Evolutionary conservation across 92 coral and sea anemone genomes (phyloP).

Genomic region (Siderastrea siderea): DNA sequence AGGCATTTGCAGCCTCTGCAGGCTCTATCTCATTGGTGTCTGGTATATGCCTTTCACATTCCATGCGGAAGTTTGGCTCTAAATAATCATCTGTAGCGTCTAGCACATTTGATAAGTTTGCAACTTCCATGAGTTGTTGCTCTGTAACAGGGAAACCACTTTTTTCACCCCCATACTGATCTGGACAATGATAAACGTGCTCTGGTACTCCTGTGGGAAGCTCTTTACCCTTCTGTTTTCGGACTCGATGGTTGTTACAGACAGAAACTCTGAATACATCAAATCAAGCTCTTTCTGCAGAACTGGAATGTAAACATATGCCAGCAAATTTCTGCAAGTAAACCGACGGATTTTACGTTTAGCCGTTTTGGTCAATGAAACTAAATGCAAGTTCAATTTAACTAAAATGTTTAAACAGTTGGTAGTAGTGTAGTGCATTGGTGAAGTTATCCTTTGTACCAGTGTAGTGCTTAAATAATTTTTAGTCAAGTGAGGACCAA

Average conservation of each 20-base stretch:
- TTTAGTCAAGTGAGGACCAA: neutral
- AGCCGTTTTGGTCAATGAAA: too few relatives aligned
- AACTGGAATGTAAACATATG: conserved; percentile 45
- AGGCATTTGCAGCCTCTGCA: neutral
- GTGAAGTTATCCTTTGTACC: conserved; percentile 5
- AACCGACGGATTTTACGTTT: neutral
- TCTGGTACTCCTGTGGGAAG: conserved; percentile 78
- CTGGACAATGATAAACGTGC: conserved; percentile 39
- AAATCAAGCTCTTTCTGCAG: conserved; percentile 27
- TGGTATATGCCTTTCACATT: neutral
- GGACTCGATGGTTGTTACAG: conserved; percentile 47
- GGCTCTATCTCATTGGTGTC: conserved; percentile 66
- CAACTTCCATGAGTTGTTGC: too few relatives aligned
- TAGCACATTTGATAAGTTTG: too few relatives aligned
- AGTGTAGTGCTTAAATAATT: neutral
- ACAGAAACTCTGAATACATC: conserved; percentile 38
- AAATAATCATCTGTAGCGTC: too few relatives aligned
- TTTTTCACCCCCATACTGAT: too few relatives aligned
- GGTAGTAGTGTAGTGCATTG: neutral
- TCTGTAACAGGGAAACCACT: too few relatives aligned
- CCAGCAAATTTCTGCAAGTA: conserved; percentile 2
- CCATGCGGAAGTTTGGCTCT: too few relatives aligned
- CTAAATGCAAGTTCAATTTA: too few relatives aligned
- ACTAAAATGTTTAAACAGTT: too few relatives aligned
- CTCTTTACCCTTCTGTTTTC: conserved; percentile 51